Evolutionary conservation across 2,797 vertebrate genomes (phyloP), one percentile per base, ranked within the genome.

Genomic region (Xenentodon cancila): DNA sequence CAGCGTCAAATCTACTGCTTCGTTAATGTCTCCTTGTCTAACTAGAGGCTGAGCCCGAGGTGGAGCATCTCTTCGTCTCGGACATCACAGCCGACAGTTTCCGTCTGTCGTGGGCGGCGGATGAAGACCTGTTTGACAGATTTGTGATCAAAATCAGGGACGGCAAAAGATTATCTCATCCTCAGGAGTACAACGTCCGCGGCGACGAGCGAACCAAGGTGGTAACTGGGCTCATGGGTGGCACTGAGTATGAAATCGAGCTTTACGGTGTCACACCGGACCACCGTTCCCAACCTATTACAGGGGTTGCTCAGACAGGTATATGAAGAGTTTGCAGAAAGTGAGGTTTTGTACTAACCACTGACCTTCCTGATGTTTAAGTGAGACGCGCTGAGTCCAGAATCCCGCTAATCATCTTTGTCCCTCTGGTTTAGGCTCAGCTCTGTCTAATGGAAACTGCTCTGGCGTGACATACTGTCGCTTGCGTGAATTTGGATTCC

Each of bases 101-200:
- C 91, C 96, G 94, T 60, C 91, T 98, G 69, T 95, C 96, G 17
- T 98, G 97, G 97, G 93, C 95, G 4, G 92, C 95, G 1, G 95
- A 96, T 19, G 95, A 97, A 1, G 95, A 94, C 74, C 68, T 94
- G 87, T 99, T 98, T 89, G 95, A 97, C 91, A 94, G 92, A 85
- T 98, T 97, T 92, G 91, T 96, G 80, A 95, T 99, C 91, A 97
- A 95, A 95, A 92, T 98, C 88, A 95, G 95, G 90, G 96, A 98
- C 84, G 85, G 89, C 82, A 96, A 94, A 88, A 94, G 92, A 77
- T 91, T 94, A 49, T 90, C 89, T 62, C 93, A 95, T 47, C 95
- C 95, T 9, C 89, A 91, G 75, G 95, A 97, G 84, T 84, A 93
- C 71, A 92, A 72, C 65, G 84, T 95, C 13, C 85, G 84, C 32